These are phyloP conservation scores for Diadumene lineata DNA, from an alignment of 92 coral and sea anemone genomes.

Conservation along the genomic window DNA sequence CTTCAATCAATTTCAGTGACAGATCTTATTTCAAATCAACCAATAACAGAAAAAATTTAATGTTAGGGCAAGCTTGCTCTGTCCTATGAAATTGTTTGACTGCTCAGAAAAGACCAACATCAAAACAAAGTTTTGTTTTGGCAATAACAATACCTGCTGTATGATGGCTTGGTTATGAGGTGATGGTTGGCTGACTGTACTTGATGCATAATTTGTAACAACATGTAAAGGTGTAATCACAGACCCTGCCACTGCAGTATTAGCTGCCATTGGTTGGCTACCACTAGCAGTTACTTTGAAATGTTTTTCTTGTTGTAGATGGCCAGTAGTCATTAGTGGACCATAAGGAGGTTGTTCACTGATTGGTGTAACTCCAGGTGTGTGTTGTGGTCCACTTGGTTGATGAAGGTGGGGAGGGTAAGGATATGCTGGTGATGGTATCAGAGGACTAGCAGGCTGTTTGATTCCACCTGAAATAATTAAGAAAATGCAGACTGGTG, in stretches of 20 bases:
- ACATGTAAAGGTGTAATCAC: constrained; percentile 18
- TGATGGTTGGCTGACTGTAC: not conserved
- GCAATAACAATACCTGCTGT: constrained; percentile 3
- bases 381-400: not conserved
- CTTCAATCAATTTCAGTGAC: no score
- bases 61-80: no score
- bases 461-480: constrained; percentile 42
- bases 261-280: constrained; percentile 11
- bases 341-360: constrained; percentile 7
- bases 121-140: no score
- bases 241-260: constrained; percentile 2
- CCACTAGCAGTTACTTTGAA: constrained; percentile 14
- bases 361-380: not conserved
- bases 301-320: constrained; percentile 29
- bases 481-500: no score
- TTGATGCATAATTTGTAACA: constrained; percentile 13
- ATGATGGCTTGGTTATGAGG: constrained; percentile 5
- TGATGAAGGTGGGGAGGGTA: not conserved
- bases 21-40: no score
- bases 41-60: no score
- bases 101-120: no score
- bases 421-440: constrained; percentile 32
- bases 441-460: constrained; percentile 39
- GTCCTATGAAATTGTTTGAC: no score
- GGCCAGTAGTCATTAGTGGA: not conserved